A percentile compares a stretch with the other conserved stretches of the same genome.
Evolutionary conservation across 2,888 invertebrate species (phyloP).

Genomic region (Ochropleura plecta): DNA sequence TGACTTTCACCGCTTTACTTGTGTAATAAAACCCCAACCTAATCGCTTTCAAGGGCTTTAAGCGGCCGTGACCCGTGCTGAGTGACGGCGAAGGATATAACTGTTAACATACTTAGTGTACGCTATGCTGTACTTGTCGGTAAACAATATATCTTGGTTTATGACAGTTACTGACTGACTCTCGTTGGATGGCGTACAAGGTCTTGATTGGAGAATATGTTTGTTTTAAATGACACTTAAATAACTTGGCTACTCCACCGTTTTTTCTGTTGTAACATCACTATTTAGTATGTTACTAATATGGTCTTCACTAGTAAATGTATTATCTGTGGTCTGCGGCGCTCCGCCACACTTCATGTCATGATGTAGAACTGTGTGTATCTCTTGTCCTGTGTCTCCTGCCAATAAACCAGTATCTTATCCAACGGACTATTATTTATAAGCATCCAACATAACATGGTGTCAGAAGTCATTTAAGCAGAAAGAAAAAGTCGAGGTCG

Average conservation of each 20-base stretch:
- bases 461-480: too few relatives aligned
- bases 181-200: not conserved
- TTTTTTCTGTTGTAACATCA: too few relatives aligned
- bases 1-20: conserved; percentile 79
- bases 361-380: too few relatives aligned
- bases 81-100: conserved; percentile 77
- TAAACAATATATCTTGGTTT: conserved; percentile 46
- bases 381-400: too few relatives aligned
- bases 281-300: too few relatives aligned
- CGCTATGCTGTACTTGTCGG: conserved; percentile 50
- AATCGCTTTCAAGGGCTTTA: conserved; percentile 89
- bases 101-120: conserved; percentile 68
- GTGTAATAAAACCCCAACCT: conserved; percentile 80
- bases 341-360: too few relatives aligned
- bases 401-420: too few relatives aligned
- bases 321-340: too few relatives aligned
- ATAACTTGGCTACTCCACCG: not conserved
- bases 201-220: conserved; percentile 10
- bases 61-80: conserved; percentile 89
- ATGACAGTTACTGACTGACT: not conserved
- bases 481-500: too few relatives aligned
- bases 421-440: too few relatives aligned
- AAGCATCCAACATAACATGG: too few relatives aligned
- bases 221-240: not conserved
- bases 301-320: too few relatives aligned